phyloP scores from a whole-genome alignment of 2,797 vertebrate species.

The Florisuga fusca region DNA sequence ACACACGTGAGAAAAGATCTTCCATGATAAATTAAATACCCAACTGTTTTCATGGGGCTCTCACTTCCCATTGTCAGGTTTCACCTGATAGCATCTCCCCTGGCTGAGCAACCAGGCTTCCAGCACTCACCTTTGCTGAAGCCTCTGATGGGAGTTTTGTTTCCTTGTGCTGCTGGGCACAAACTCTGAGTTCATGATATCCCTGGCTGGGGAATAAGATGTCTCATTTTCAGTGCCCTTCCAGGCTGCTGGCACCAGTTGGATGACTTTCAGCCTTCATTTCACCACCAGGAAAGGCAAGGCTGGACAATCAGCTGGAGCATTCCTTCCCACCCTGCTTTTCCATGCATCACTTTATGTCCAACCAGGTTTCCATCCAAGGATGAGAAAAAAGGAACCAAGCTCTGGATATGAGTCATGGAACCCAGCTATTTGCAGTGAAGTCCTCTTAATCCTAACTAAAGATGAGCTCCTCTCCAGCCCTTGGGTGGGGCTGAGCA shows the following conservation, averaged over 20 bases:
- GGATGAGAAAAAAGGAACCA: not conserved
- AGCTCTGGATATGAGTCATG: not conserved
- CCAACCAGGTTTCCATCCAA: not conserved
- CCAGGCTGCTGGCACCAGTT: not conserved
- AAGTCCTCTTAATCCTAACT: constrained; percentile 4
- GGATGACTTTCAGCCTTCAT: not conserved
- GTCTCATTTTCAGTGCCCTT: not conserved
- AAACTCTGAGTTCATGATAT: not conserved
- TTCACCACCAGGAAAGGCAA: not conserved
- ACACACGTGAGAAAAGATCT: not conserved
- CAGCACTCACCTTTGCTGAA: not conserved
- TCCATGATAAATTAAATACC: not conserved
- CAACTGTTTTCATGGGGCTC: not conserved
- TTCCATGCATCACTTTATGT: not conserved
- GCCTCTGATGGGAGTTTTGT: accelerated
- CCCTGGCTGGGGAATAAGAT: not conserved
- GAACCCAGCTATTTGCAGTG: not conserved
- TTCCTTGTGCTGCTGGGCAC: not conserved
- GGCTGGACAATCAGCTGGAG: not conserved
- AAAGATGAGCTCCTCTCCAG: not conserved
- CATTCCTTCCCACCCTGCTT: not conserved
- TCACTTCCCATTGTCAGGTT: not conserved
- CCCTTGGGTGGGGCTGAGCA: not conserved
- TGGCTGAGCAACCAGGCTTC: not conserved
- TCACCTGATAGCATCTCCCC: not conserved